These are phyloP conservation scores for Drosophila birchii DNA, from an alignment of 2,888 invertebrate species.

Conservation along the genomic window DNA sequence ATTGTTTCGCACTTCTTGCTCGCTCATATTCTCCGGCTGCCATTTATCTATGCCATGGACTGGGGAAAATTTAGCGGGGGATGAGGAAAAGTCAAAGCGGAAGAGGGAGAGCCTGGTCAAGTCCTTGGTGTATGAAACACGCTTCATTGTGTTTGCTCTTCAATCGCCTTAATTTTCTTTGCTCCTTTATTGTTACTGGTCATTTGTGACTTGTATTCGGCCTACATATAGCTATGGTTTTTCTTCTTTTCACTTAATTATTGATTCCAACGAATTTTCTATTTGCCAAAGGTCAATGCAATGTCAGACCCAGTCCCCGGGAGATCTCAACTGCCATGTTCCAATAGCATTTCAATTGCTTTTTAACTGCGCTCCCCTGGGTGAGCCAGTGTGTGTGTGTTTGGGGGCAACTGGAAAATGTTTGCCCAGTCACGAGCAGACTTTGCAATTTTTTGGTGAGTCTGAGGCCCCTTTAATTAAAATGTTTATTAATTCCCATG, in stretches of 20 bases:
- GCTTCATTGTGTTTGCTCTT: constrained; percentile 56
- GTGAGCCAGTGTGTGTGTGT: constrained; percentile 9
- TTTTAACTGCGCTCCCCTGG: constrained; percentile 59
- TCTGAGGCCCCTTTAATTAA: constrained; percentile 63
- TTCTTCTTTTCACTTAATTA: constrained; percentile 69
- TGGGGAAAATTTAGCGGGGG: constrained; percentile 18
- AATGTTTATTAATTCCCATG: constrained; percentile 62
- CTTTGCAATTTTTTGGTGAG: constrained; percentile 31
- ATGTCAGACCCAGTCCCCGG: constrained; percentile 65
- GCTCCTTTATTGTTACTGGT: constrained; percentile 57
- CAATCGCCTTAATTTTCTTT: constrained; percentile 56
- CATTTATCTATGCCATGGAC: constrained; percentile 46
- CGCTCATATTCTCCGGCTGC: constrained; percentile 44
- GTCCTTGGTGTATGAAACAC: constrained; percentile 61
- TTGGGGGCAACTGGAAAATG: constrained; percentile 27
- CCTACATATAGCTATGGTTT: constrained; percentile 34
- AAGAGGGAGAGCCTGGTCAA: constrained; percentile 13
- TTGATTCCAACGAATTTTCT: constrained; percentile 68
- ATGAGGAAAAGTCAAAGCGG: neutral
- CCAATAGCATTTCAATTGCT: constrained; percentile 61
- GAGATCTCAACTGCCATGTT: constrained; percentile 58
- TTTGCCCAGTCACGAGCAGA: constrained; percentile 60
- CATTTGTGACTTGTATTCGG: constrained; percentile 55
- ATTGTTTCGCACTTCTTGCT: constrained; percentile 75
- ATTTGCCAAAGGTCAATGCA: constrained; percentile 71